These are phyloP conservation scores for Drosophila acutilabella DNA, from an alignment of 2,888 invertebrate species.

Conservation along the genomic window DNA sequence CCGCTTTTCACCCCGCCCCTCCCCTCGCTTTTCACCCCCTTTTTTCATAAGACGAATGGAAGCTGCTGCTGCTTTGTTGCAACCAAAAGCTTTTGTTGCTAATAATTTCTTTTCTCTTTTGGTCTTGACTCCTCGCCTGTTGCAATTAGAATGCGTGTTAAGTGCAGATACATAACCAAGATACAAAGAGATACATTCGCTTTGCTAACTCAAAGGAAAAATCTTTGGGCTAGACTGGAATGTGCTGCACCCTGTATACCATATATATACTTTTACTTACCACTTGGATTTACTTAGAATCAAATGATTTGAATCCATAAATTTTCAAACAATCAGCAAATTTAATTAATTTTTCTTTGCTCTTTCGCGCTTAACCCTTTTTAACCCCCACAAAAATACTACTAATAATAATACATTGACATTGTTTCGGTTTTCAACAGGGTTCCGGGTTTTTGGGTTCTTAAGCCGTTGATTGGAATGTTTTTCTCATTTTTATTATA, in stretches of 20 bases:
- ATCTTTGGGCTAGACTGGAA: conserved; percentile 34
- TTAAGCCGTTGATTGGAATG: conserved; percentile 79
- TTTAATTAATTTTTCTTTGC: conserved; percentile 71
- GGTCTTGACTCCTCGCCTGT: conserved; percentile 54
- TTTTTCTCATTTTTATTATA: conserved; percentile 51
- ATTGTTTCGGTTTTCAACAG: conserved; percentile 57
- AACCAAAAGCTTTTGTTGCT: conserved; percentile 74
- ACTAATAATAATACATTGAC: conserved; percentile 23
- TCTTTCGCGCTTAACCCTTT: conserved; percentile 43
- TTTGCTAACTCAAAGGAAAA: not conserved
- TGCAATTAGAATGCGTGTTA: conserved; percentile 85
- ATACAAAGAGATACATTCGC: conserved; percentile 48
- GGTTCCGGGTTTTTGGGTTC: conserved; percentile 44
- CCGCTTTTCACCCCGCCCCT: not conserved
- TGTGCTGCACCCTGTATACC: conserved; percentile 46
- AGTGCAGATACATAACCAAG: conserved; percentile 69
- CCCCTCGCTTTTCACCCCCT: conserved; percentile 7
- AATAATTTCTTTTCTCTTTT: conserved; percentile 77
- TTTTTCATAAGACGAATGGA: conserved; percentile 53
- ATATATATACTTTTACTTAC: not conserved
- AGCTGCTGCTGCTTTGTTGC: conserved; percentile 59
- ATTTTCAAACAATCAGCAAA: conserved; percentile 72
- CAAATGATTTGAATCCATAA: conserved; percentile 55
- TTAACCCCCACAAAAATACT: conserved; percentile 44
- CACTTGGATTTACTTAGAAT: conserved; percentile 18